Evolutionary conservation across 2,888 invertebrate species (phyloP).

Genomic region (Holacanthella duospinosa): DNA sequence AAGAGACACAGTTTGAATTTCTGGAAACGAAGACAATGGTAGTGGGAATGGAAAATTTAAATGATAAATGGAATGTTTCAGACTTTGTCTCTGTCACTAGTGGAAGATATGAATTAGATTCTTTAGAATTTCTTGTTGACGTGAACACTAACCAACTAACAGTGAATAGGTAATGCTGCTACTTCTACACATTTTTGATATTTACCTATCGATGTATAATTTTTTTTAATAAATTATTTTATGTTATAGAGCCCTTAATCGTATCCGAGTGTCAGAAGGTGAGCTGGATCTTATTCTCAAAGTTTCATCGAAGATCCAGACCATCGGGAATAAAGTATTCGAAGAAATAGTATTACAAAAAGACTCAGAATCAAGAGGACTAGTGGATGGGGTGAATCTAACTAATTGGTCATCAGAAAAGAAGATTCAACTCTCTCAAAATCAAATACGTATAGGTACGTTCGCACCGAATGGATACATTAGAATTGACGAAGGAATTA

Average conservation of each 20-base stretch:
- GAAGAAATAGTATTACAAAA: neutral
- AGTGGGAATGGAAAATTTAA: neutral
- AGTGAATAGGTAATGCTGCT: slow-evolving; percentile 9
- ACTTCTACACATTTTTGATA: neutral
- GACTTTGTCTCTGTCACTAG: slow-evolving; percentile 14
- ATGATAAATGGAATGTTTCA: neutral
- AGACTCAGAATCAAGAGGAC: neutral
- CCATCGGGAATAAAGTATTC: neutral
- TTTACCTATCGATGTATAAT: neutral
- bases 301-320: neutral
- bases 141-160: slow-evolving; percentile 9
- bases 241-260: slow-evolving; percentile 13
- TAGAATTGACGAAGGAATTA: neutral
- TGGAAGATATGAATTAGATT: slow-evolving; percentile 12
- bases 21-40: slow-evolving; percentile 14
- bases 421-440: neutral
- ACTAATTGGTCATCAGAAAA: neutral
- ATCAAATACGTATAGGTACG: neutral
- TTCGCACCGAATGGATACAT: neutral
- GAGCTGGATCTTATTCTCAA: slow-evolving; percentile 1
- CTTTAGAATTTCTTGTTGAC: slow-evolving; percentile 6
- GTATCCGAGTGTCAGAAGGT: slow-evolving; percentile 10
- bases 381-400: neutral
- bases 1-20: neutral
- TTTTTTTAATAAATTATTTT: neutral